Evolutionary conservation across 2,113 vertebrate species (phyloP), one percentile per base, ranked within the genome.

Genomic region (Hippocampus zosterae): DNA sequence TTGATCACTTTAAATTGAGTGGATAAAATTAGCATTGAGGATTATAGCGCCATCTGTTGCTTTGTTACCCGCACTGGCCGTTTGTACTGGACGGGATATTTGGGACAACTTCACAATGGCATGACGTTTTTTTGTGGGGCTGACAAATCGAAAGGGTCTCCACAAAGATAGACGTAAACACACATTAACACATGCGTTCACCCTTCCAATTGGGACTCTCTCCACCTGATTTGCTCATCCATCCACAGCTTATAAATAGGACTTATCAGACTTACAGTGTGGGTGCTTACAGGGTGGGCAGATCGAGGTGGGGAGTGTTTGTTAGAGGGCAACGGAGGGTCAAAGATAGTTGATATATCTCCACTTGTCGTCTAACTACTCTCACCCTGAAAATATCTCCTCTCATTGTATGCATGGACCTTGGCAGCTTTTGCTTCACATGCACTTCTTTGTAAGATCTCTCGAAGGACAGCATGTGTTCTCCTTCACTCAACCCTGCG

Each of bases 201-300:
- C 76, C 80, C 79, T 70, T 85, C 71, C 78, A 66, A 74, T 64
- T 53, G 82, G 83, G 77, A 78, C 71, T n/a, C 41, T 48, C 79
- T 88, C 85, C 92, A 93, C 87, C 90, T 91, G 90, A 92, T 90
- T 85, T 87, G 81, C 73, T 80, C 78, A 82, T 92, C 91, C 78
- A 85, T 92, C 90, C 86, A 83, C 91, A 90, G 86, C 76, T 92
- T 92, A 91, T 91, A 90, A 91, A 91, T 92, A 92, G 92, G 81
- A 79, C 87, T 88, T n/a, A 72, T 88, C 85, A 88, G 87, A 87
- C 79, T 77, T 80, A 65, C 85, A 79, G 79, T 74, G 27, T 63
- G 29, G 72, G 74, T 78, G 74, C 78, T 74, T 63, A 77, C 50
- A 59, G 80, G 75, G 76, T 78, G 77, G 79, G 76, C 76, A 66